phyloP scores from a whole-genome alignment of 2,113 vertebrate genomes.

The Paedocypris sp. region DNA sequence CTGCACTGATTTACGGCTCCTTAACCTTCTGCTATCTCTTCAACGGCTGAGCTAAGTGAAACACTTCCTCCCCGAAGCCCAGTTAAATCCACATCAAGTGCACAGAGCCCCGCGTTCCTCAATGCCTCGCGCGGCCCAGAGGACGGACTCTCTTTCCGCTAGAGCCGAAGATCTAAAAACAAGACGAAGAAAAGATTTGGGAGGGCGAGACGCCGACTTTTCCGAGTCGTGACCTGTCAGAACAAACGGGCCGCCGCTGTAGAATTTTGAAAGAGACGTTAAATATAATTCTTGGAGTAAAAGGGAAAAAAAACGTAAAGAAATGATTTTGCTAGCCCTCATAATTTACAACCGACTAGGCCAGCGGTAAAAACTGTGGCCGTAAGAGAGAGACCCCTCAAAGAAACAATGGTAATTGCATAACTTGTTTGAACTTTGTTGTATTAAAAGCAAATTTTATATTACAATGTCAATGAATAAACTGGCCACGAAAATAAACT shows the following conservation, averaged over 20 bases:
- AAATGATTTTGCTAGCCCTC: no score
- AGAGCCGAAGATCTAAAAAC: slow-evolving; percentile 19
- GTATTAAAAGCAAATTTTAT: no score
- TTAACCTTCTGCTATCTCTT: slow-evolving; percentile 28
- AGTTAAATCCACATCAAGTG: slow-evolving; percentile 41
- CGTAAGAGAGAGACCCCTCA: no score
- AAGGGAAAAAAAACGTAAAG: no score
- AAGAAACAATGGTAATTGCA: no score
- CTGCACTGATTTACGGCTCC: slow-evolving; percentile 36
- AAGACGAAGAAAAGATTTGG: slow-evolving; percentile 10
- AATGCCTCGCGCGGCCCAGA: slow-evolving; percentile 18
- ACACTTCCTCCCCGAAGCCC: slow-evolving; percentile 43
- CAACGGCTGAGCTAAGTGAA: slow-evolving; percentile 34
- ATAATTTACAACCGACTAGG: no score
- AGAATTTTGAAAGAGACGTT: neutral
- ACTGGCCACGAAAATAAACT: no score
- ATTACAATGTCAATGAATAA: no score
- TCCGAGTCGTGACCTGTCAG: neutral
- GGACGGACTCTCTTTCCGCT: neutral
- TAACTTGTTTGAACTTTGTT: no score
- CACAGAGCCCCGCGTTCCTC: slow-evolving; percentile 11
- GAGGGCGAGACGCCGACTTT: neutral
- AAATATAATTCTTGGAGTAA: no score
- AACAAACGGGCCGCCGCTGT: neutral
- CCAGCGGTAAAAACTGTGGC: no score